Base-by-base conservation (phyloP, 2,888 invertebrate genomes). In the Meloe dianella region DNA sequence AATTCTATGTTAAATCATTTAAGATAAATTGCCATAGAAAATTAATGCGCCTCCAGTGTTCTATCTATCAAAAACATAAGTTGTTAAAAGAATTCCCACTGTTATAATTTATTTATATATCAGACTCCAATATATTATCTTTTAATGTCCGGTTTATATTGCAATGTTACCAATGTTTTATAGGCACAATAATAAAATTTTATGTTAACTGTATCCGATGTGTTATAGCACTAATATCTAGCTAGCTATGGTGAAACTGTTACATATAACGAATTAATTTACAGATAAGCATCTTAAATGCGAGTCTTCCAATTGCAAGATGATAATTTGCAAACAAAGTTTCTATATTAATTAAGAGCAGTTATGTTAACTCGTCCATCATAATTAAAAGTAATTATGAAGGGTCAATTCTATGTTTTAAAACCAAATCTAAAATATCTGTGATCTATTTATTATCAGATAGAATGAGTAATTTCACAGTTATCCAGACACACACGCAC, bases 381-480 rank as follows among this genome's bases (percentile, higher is more conserved):
- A 74, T 74, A 75, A 76, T 78, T 73, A 75, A 67, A 70, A 62
- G 69, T 71, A 75, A 77, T 78, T 74, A 74, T 71, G 64, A 38
- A 38, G 6, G 14, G 14, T n/a, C n/a, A n/a, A n/a, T n/a, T n/a
- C n/a, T n/a, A n/a, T n/a, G n/a, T n/a, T n/a, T 38, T 38, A 14
- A 6, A 38, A 38, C n/a, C 9, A 32, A 32, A 14, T 38, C 38
- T 38, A 30, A 41, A 61, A 65, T 63, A 59, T 56, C 35, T 32
- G 29, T 64, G 65, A 41, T 60, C 60, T 58, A 69, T 69, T 69
- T 66, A 60, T 60, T 63, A 30, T 35, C 20, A 51, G 38, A 59
- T 60, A 60, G 57, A 7, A 57, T 32, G 59, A 61, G 41, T 61
- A 63, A 47, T 63, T 61, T 57, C 38, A 38, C 29, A 57, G 12